Evolutionary conservation across 92 coral and sea anemone species (phyloP).

Genomic region (Porites rus): DNA sequence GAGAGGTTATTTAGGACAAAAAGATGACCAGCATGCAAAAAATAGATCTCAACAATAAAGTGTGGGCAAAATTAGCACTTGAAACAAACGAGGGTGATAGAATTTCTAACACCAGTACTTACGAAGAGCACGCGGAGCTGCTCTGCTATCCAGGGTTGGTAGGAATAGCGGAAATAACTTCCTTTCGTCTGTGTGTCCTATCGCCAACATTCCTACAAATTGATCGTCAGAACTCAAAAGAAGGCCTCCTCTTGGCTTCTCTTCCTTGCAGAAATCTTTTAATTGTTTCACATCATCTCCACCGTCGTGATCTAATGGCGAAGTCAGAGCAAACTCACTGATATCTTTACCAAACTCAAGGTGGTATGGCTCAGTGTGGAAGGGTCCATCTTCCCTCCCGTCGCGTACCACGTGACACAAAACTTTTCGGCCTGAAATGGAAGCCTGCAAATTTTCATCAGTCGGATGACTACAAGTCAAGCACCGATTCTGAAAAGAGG

Average conservation of each 20-base stretch:
- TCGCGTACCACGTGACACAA: slow-evolving; percentile 26
- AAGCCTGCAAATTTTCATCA: slow-evolving; percentile 8
- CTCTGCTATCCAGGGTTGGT: neutral
- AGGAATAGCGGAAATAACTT: slow-evolving; percentile 33
- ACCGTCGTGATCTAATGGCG: slow-evolving; percentile 17
- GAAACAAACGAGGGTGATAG: no score
- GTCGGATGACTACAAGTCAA: neutral
- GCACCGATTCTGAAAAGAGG: neutral
- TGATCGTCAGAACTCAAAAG: slow-evolving; percentile 7
- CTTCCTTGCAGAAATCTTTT: slow-evolving; percentile 10
- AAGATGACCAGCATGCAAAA: no score
- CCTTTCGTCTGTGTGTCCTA: neutral
- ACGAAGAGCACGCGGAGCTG: neutral
- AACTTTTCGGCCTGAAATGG: slow-evolving; percentile 12
- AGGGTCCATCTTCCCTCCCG: neutral
- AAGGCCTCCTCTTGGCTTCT: slow-evolving; percentile 27
- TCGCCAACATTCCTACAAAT: slow-evolving; percentile 39
- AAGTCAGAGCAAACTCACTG: slow-evolving; percentile 9
- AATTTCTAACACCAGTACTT: neutral
- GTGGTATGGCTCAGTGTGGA: slow-evolving; percentile 17
- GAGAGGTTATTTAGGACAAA: no score
- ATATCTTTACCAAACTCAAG: neutral
- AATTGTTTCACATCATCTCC: neutral
- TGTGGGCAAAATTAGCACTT: no score
- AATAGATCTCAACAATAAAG: no score